Base-by-base conservation (phyloP, 2,888 invertebrate species). In the Metopia argyrocephala region DNA sequence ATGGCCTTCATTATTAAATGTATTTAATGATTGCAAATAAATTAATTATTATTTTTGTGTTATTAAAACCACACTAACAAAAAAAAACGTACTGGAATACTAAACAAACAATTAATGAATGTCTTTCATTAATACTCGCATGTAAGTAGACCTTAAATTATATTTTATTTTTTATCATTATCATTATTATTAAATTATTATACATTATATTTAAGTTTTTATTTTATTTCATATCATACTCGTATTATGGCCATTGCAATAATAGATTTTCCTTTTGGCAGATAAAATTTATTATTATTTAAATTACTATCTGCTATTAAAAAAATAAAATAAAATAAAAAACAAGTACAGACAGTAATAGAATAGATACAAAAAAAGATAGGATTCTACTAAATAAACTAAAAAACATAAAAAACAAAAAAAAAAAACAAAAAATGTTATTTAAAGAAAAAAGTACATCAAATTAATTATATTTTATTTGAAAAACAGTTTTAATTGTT, bases 401-500 rank as follows among this genome's bases (percentile, higher is more conserved):
- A 73, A 23, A 20, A 52, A 61, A 12, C 6, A 59, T 57, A 54
- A 12, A 21, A 12, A 64, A 21, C 28, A 54, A 56, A 27, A 56
- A 48, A n/a, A 18, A 38, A 12, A 15, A 38, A 4, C 31, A 46
- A 57, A 50, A 68, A 50, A 62, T 23, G 23, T 46, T 31, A 59
- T 69, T 73, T 54, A 57, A 57, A 20, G 21, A 73, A 46, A 64
- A 70, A 81, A 78, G 31, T 70, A 23, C 61, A 81, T 81, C 70
- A 70, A 78, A 71, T 81, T 81, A 81, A 81, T 78, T 75, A 56
- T 75, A 70, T 78, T 78, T 79, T 69, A 82, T 79, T 79, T 73
- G 79, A 82, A 79, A 79, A n/a, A 71, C 38, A 79, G 71, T 73
- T 79, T 76, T 79, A 82, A 79, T 82, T 82, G 82, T 76, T 76